A percentile compares a stretch with the other conserved stretches of the same genome.
Evolutionary conservation across 2,888 invertebrate species (phyloP).

Genomic region (Rhimphoctona megacephalus): DNA sequence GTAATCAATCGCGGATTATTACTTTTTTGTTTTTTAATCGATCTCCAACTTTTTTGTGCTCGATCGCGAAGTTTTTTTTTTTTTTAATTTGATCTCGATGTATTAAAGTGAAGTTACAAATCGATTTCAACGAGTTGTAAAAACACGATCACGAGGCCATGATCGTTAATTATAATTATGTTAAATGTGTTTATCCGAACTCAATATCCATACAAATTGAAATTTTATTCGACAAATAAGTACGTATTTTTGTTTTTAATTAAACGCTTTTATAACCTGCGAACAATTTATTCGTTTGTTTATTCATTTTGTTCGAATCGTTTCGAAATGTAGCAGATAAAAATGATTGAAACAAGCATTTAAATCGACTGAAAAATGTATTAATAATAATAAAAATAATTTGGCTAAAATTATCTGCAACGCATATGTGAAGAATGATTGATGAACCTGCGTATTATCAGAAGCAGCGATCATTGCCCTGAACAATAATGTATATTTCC

Average conservation of each 20-base stretch:
- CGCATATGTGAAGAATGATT: neutral
- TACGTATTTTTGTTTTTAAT: neutral
- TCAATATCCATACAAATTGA: neutral
- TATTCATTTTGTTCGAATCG: neutral
- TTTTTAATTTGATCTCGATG: neutral
- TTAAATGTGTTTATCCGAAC: neutral
- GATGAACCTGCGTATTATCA: neutral
- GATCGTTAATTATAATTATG: neutral
- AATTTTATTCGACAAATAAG: neutral
- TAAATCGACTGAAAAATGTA: neutral
- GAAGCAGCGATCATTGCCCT: neutral
- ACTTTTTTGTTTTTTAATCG: neutral
- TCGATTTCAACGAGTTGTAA: neutral
- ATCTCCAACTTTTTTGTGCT: neutral
- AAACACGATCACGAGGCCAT: neutral
- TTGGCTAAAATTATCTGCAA: neutral
- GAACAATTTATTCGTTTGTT: neutral
- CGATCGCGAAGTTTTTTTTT: conserved; percentile 2
- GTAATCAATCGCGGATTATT: conserved; percentile 8
- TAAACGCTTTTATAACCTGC: neutral
- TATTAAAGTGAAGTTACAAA: neutral
- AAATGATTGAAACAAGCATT: neutral
- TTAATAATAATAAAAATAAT: too few relatives aligned
- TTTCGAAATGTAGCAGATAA: neutral
- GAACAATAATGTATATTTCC: neutral